A percentile compares a stretch with the other conserved stretches of the same genome.
phyloP scores from a whole-genome alignment of 2,113 vertebrate genomes.

The Prietella phreatophila region DNA sequence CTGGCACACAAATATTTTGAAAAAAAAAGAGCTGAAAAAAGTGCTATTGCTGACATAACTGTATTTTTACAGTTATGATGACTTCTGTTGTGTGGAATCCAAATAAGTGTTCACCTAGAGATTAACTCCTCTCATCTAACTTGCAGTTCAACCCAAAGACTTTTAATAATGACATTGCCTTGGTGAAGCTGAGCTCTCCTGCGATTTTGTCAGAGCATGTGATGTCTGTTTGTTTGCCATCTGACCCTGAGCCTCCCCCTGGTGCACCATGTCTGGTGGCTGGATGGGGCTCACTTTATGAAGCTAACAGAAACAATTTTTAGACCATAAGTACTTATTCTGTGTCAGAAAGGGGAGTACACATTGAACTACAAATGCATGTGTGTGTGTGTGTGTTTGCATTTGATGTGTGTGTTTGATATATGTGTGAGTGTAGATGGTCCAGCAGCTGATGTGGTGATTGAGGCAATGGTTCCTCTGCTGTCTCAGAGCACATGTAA shows the following conservation, averaged over 20 bases:
- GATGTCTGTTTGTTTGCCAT: constrained; percentile 85
- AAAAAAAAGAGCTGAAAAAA: background rate
- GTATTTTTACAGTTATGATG: background rate
- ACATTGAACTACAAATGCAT: too few species aligned
- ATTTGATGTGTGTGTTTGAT: background rate
- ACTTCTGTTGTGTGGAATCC: background rate
- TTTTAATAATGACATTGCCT: constrained; percentile 87
- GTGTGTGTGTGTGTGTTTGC: background rate
- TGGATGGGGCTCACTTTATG: constrained; percentile 91
- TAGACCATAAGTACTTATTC: background rate
- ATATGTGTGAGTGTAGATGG: constrained; percentile 74
- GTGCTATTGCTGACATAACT: background rate
- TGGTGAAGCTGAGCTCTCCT: constrained; percentile 83
- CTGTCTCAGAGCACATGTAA: constrained; percentile 83
- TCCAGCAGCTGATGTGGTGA: constrained; percentile 80
- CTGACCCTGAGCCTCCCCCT: constrained; percentile 72
- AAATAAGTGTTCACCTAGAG: background rate
- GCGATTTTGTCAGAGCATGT: constrained; percentile 66
- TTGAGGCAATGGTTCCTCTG: constrained; percentile 88
- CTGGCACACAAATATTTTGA: background rate
- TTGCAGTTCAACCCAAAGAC: constrained; percentile 90
- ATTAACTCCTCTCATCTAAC: constrained; percentile 17
- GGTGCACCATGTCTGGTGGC: constrained; percentile 84
- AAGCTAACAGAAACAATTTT: constrained; percentile 73
- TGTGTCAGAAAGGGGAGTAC: background rate